Base-by-base conservation (phyloP, 2,113 vertebrate genomes). In the Centrocercus urophasianus region DNA sequence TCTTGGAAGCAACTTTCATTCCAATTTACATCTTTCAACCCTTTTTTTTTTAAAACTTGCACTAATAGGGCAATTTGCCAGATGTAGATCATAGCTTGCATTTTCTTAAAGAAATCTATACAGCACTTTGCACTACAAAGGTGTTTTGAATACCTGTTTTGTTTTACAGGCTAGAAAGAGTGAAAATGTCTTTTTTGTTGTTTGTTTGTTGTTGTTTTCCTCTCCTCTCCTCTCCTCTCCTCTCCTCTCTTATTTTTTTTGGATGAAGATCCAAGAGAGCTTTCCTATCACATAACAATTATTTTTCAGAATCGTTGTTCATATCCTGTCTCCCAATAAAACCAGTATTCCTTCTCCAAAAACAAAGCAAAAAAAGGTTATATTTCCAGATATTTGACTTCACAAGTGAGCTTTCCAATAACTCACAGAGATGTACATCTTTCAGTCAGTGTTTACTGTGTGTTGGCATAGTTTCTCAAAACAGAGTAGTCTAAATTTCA, bases 11-110 rank as follows among this genome's bases (percentile, higher is more conserved):
- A 95, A 88, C 65, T 82, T 91, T 87, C 73, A n/a, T 83, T 94
- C 52, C 36, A 85, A 77, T 96, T 93, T 92, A 40, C 71, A 83
- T 83, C 43, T 82, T 95, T 96, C 87, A 94, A 95, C 69, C 42
- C 47, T 67, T 83, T 95, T 83, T 27, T 83, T 96, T 94, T 38
- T 10, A n/a, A 87, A 93, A 79, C 40, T 38, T 84, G 67, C 56
- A 81, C 52, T 93, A 91, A 93, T 78, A 90, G 56, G 87, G 43
- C 67, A 93, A 54, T 77, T 91, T 90, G 76, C 86, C 59, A 43
- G 13, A 25, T 73, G 50, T 88, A 48, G 70, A 76, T 95, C 86
- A 95, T 76, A 95, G 50, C 32, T 77, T 83, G 6, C 5, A 28
- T 69, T 93, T 63, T 17, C 43, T 40, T 3, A 30, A 65, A 93